Conservation (phyloP, 1,140 invertebrate species). For the Lasioglossum baleicum region DNA sequence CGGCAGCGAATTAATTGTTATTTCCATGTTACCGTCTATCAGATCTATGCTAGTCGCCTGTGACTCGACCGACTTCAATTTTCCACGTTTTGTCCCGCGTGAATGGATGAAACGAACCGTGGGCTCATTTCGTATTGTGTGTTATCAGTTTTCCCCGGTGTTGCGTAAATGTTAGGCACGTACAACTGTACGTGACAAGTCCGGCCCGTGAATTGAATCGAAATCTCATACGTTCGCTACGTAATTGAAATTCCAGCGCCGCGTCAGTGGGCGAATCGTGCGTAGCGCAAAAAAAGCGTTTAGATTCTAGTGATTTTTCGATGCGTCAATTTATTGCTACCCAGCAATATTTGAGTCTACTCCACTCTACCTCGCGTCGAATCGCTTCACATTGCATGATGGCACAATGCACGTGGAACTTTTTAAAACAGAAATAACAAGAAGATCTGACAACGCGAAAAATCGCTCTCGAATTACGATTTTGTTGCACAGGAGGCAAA, state of each 20-base stretch:
- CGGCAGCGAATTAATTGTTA: conserved; percentile 3
- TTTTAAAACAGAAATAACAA: background rate
- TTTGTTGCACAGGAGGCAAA: background rate
- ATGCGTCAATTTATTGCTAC: too few relatives aligned
- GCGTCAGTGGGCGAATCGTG: conserved; percentile 30
- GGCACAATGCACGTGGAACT: background rate
- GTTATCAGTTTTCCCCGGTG: conserved; percentile 13
- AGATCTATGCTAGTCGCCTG: background rate
- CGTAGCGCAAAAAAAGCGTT: conserved; percentile 28
- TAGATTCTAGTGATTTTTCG: conserved; percentile 1
- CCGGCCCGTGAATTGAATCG: conserved; percentile 44
- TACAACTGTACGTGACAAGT: conserved; percentile 39
- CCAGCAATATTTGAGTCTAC: too few relatives aligned
- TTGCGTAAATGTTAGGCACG: conserved; percentile 36
- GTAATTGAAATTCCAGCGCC: conserved; percentile 60
- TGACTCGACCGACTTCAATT: background rate
- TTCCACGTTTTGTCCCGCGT: background rate
- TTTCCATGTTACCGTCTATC: background rate
- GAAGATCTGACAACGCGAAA: too few relatives aligned
- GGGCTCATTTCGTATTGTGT: conserved; percentile 4
- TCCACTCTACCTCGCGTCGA: too few relatives aligned
- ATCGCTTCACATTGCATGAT: too few relatives aligned
- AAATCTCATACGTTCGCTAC: conserved; percentile 22
- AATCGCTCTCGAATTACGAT: too few relatives aligned
- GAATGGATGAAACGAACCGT: conserved; percentile 27